Percentiles rank a stretch among this genome's conserved stretches.
Conservation (phyloP, 2,797 vertebrate species). For the Coilia nasus region DNA sequence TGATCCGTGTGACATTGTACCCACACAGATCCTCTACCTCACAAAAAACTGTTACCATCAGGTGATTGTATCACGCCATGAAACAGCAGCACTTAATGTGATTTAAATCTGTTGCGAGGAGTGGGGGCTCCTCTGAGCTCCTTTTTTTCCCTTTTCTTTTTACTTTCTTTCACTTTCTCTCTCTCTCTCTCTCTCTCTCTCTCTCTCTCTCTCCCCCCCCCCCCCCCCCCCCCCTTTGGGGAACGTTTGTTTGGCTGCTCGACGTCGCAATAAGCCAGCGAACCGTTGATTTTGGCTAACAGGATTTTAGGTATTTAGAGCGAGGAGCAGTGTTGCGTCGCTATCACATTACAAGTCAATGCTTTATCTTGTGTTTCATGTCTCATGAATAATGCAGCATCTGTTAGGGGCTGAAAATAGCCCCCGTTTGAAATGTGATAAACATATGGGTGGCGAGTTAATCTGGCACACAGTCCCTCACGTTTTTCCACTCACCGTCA, state of each 20-base stretch:
- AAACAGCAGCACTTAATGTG: conserved; percentile 24
- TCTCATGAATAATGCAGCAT: conserved; percentile 49
- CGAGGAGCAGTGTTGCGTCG: conserved; percentile 21
- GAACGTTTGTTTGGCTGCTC: background rate
- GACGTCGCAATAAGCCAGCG: background rate
- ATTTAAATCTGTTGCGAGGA: conserved; percentile 31
- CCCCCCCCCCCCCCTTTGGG: too few species aligned
- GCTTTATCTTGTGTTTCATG: conserved; percentile 33
- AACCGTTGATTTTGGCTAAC: conserved; percentile 31
- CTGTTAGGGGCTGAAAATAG: conserved; percentile 39
- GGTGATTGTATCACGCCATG: conserved; percentile 27
- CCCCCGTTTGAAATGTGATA: conserved; percentile 22
- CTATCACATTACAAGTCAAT: conserved; percentile 39
- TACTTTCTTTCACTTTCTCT: too few species aligned
- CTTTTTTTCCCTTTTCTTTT: background rate
- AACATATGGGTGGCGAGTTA: conserved; percentile 5
- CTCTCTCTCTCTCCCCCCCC: too few species aligned
- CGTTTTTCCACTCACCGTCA: background rate
- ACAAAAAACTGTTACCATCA: conserved; percentile 19
- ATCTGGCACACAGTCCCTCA: background rate
- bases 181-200: too few species aligned
- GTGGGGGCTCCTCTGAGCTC: background rate
- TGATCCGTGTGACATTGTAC: conserved; percentile 65
- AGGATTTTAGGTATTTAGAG: conserved; percentile 38
- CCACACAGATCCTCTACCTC: conserved; percentile 49